Evolutionary conservation across 2,113 vertebrate genomes (phyloP).

Genomic region (Pungitius pungitius): DNA sequence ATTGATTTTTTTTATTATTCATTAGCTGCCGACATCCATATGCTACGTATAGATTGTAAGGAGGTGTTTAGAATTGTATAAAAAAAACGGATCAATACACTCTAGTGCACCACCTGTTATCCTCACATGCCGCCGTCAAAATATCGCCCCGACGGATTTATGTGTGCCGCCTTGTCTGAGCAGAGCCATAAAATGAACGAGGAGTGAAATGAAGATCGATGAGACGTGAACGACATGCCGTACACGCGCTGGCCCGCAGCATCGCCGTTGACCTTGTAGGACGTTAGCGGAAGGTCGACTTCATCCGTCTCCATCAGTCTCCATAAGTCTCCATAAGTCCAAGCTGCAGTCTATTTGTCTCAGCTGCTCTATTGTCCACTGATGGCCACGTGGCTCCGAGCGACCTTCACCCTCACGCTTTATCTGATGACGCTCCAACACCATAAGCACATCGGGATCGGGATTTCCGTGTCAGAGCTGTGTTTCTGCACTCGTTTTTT

Average conservation of each 20-base stretch:
- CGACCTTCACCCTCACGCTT: constrained; percentile 55
- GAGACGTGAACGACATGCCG: constrained; percentile 9
- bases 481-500: background rate
- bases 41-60: background rate
- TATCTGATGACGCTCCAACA: constrained; percentile 50
- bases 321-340: too few species aligned
- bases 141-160: background rate
- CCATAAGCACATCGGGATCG: constrained; percentile 11
- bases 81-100: background rate
- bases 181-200: constrained; percentile 8
- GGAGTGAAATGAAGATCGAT: constrained; percentile 11
- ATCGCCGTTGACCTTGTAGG: constrained; percentile 51
- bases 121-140: background rate
- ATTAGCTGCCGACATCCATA: background rate
- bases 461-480: background rate
- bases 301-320: constrained; percentile 64
- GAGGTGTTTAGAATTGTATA: background rate
- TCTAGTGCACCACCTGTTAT: background rate
- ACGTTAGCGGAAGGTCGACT: constrained; percentile 46
- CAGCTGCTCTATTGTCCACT: constrained; percentile 64
- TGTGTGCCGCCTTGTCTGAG: background rate
- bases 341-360: constrained; percentile 38
- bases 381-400: constrained; percentile 47
- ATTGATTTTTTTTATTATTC: background rate
- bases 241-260: constrained; percentile 32